Base-by-base conservation (phyloP, 2,113 vertebrate genomes). In the Mola mola region DNA sequence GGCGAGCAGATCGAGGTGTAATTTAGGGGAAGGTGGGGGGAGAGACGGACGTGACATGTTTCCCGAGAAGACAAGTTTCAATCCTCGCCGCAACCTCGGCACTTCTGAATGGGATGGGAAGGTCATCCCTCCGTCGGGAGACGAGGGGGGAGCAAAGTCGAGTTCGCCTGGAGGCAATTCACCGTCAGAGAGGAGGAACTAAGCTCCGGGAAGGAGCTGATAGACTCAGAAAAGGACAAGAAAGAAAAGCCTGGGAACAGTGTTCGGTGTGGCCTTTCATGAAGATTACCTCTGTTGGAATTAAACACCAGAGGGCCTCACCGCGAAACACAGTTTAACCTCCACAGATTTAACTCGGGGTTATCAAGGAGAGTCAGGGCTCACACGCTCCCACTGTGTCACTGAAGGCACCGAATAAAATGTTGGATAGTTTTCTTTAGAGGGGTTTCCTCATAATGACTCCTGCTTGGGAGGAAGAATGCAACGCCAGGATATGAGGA, bases 51-150 rank as follows among this genome's bases (percentile, higher is more conserved):
- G 78, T 86, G 84, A 77, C 62, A 25, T 46, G 68, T 38, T 77
- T 82, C 44, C 4, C 3, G 50, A 78, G 6, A 46, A 65, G 62
- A 60, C 11, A 52, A 56, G 66, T 77, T 77, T 77, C 58, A 66
- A 49, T 70, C 59, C 78, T 47, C 72, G 1, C 19, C 1, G 41
- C 74, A 22, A 20, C 36, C 84, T 70, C 1, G 51, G 46, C 68
- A 37, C 37, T 65, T 66, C 57, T 62, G 71, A 69, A 77, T 41
- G 53, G 60, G 75, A 73, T 25, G 38, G 57, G 79, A 78, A 87
- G 79, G 81, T 78, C 70, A 59, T 57, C 50, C 40, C 57, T 78
- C 79, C 71, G 9, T 19, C 16, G 48, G 81, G 79, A 84, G 69
- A 59, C 57, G 10, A 47, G 59, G 46, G 31, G 26, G n/a, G 40